phyloP scores from a whole-genome alignment of 2,797 vertebrate genomes.

The Acanthis flammea region DNA sequence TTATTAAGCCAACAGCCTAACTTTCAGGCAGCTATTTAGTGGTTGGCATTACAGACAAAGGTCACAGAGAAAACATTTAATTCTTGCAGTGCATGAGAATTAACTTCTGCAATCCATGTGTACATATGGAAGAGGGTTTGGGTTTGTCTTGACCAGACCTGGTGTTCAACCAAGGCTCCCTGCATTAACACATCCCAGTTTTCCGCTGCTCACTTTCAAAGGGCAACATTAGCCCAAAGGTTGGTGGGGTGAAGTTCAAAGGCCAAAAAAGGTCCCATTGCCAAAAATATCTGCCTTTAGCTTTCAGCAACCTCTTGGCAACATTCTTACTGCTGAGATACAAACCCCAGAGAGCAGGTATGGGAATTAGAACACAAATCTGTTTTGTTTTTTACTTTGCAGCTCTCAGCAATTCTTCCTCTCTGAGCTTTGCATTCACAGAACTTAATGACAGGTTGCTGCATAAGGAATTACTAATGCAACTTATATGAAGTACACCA shows the following conservation, averaged over 20 bases:
- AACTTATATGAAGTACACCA: neutral
- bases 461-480: neutral
- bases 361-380: constrained; percentile 10
- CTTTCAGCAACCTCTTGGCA: neutral
- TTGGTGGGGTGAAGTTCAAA: neutral
- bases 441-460: constrained; percentile 6
- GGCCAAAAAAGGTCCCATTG: neutral
- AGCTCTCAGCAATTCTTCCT: neutral
- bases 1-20: neutral
- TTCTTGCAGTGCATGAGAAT: neutral
- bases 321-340: constrained; percentile 7
- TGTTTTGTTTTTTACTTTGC: neutral
- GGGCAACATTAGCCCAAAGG: neutral
- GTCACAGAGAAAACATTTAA: neutral
- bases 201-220: neutral
- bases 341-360: neutral
- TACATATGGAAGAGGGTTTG: neutral
- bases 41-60: neutral
- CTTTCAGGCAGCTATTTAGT: neutral
- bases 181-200: neutral
- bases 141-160: neutral
- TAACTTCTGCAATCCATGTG: neutral
- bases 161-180: neutral
- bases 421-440: neutral
- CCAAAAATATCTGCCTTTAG: neutral